Percentiles rank a stretch among this genome's conserved stretches.
phyloP scores from a whole-genome alignment of 2,797 vertebrate species.

The Phoeniculus purpureus region DNA sequence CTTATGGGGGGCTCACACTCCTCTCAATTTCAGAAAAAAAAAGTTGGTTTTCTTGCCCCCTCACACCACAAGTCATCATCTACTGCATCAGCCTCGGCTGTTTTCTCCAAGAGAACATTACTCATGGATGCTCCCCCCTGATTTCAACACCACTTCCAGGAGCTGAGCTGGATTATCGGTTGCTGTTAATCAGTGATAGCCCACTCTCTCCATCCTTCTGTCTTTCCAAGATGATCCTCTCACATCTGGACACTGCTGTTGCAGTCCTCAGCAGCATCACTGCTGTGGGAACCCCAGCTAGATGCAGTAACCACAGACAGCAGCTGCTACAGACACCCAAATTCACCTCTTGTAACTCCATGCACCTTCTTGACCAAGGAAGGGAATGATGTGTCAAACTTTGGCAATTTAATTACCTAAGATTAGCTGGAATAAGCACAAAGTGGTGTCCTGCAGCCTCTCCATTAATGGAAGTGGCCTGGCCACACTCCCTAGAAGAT shows the following conservation, averaged over 20 bases:
- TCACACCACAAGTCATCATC: neutral
- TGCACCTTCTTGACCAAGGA: neutral
- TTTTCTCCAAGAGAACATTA: neutral
- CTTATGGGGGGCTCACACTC: neutral
- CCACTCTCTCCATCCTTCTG: neutral
- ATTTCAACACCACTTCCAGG: rapidly evolving
- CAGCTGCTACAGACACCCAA: neutral
- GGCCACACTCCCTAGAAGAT: neutral
- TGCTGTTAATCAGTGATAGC: neutral
- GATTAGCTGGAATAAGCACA: neutral
- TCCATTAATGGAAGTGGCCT: neutral
- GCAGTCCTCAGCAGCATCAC: neutral
- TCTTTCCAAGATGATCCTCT: neutral
- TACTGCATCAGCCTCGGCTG: neutral
- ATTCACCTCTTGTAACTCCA: neutral
- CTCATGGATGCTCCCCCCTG: neutral
- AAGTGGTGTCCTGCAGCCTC: neutral
- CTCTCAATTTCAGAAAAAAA: neutral
- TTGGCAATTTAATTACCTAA: rapidly evolving
- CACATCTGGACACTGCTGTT: neutral
- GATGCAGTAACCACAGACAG: neutral
- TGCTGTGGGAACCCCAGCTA: neutral
- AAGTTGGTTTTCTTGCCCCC: neutral
- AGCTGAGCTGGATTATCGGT: neutral
- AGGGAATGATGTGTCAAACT: rapidly evolving